Conservation (phyloP, 2,888 invertebrate species). For the Mythimna loreyi region DNA sequence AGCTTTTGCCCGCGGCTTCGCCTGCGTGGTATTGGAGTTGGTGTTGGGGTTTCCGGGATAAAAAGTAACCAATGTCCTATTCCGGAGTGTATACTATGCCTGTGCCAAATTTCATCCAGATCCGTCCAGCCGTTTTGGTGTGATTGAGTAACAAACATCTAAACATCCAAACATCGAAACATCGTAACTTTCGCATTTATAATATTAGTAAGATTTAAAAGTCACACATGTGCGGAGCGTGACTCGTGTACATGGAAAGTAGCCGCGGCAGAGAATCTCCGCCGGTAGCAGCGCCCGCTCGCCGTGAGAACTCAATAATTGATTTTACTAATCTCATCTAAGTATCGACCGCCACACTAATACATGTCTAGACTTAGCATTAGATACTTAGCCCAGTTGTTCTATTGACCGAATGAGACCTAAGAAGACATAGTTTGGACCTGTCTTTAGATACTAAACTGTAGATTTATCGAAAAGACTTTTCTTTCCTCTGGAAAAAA, state of each 20-base stretch:
- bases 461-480: background rate
- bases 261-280: slow-evolving; percentile 52
- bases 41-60: too few relatives aligned
- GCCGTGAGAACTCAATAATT: slow-evolving; percentile 87
- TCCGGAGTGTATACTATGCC: too few relatives aligned
- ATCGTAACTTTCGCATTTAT: too few relatives aligned
- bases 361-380: slow-evolving; percentile 77
- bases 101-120: too few relatives aligned
- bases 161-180: too few relatives aligned
- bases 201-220: slow-evolving; percentile 39
- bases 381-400: slow-evolving; percentile 57
- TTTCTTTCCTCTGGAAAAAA: background rate
- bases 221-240: slow-evolving; percentile 44
- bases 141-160: too few relatives aligned
- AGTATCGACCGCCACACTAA: slow-evolving; percentile 74
- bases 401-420: slow-evolving; percentile 23
- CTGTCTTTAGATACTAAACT: background rate
- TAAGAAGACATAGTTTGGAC: slow-evolving; percentile 3
- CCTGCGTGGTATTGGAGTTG: too few relatives aligned
- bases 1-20: too few relatives aligned
- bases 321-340: slow-evolving; percentile 86
- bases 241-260: slow-evolving; percentile 49
- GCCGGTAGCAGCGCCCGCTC: slow-evolving; percentile 57
- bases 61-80: too few relatives aligned
- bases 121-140: too few relatives aligned